Evolutionary conservation across 2,888 invertebrate genomes (phyloP), one percentile per base, ranked within the genome.

Genomic region (Chromoteleia sp.): DNA sequence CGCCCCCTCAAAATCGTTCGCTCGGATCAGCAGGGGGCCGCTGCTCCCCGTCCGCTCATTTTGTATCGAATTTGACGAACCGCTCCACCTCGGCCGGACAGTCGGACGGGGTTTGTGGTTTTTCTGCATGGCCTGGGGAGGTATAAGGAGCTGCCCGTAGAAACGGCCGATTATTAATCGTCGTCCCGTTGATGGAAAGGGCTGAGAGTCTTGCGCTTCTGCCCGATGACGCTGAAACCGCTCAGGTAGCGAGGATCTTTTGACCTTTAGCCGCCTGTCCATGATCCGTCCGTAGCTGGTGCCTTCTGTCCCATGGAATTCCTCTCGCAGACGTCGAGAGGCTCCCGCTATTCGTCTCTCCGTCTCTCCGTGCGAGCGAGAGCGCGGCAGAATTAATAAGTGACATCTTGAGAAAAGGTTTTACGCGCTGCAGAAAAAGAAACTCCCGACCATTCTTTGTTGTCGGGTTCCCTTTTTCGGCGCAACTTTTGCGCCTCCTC

Each of bases 381-480:
- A 90, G 33, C 5, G 33, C 89, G 86, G 81, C 81, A 86, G 90
- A 91, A 91, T 91, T 91, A 91, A 91, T 91, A 91, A 91, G 91
- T 91, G 91, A 91, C 91, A 91, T 89, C 88, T 89, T 86, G 86
- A 85, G 85, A 85, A 88, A 88, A 89, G 88, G 86, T 86, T 87
- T 87, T 88, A 88, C 89, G 87, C 87, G 84, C 84, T 82, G 75
- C 83, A 78, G 84, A 76, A 83, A 82, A 82, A 83, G 71, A 65
- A 74, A 71, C 77, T 81, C 79, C 82, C 65, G 12, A 63, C 67
- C 43, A 52, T 58, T 68, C 78, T 81, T 84, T 84, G 83, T 84
- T 85, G 82, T 80, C 81, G 83, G 83, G 73, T 78, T 83, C 59
- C 83, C 86, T 87, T 86, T 86, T 86, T 86, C 83, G 85, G 82